A percentile compares a stretch with the other conserved stretches of the same genome.
Evolutionary conservation across 2,113 vertebrate genomes (phyloP).

Genomic region (Chlorocebus sabaeus): DNA sequence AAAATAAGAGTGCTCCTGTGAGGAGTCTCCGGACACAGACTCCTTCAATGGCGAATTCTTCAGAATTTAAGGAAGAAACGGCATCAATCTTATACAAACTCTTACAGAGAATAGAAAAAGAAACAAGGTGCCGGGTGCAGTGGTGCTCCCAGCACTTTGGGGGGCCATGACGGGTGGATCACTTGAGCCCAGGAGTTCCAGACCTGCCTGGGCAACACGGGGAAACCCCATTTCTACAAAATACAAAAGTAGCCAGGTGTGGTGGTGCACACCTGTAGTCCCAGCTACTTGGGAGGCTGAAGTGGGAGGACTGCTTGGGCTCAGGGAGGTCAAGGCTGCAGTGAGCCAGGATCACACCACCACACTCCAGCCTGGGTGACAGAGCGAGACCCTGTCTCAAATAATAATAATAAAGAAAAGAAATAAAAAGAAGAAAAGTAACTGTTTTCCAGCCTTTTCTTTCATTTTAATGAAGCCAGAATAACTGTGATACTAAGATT

Average conservation of each 20-base stretch:
- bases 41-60: background rate
- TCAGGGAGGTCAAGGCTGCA: no score
- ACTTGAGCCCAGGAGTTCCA: background rate
- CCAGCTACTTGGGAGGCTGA: no score
- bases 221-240: no score
- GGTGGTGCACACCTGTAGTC: no score
- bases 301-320: no score
- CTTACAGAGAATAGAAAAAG: background rate
- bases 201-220: background rate
- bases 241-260: no score
- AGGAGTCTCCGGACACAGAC: no score
- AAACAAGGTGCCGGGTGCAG: background rate
- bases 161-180: no score
- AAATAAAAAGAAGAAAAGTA: background rate
- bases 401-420: background rate
- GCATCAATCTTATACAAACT: fast-evolving
- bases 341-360: no score
- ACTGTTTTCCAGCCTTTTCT: fast-evolving
- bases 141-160: no score
- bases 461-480: background rate
- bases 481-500: background rate
- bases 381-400: background rate
- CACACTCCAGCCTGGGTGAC: no score
- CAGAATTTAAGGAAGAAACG: no score
- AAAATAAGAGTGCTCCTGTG: background rate